Evolutionary conservation across 1,140 invertebrate genomes (phyloP).

Genomic region (Drosophila bipectinata): DNA sequence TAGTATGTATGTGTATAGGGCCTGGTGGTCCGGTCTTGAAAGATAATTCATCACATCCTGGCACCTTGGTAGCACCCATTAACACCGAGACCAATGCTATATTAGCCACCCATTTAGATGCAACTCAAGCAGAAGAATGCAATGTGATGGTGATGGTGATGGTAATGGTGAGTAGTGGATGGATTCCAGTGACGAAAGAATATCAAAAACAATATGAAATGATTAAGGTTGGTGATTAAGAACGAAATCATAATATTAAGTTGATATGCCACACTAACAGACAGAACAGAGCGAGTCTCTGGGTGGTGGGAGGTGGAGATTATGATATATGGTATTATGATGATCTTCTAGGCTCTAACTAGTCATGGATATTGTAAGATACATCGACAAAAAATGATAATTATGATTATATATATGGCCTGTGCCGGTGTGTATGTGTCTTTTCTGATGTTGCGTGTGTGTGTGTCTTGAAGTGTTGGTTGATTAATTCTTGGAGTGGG

Average conservation of each 20-base stretch:
- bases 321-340: conserved; percentile 19
- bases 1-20: conserved; percentile 10
- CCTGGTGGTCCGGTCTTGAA: conserved; percentile 19
- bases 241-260: conserved; percentile 12
- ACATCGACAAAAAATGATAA: conserved; percentile 36
- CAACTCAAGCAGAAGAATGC: conserved; percentile 69
- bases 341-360: conserved; percentile 40
- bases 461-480: conserved; percentile 17
- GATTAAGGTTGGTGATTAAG: not conserved
- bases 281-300: conserved; percentile 20
- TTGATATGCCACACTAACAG: conserved; percentile 49
- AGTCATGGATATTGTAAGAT: conserved; percentile 37
- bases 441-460: conserved; percentile 45
- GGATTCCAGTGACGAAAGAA: conserved; percentile 11
- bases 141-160: conserved; percentile 22
- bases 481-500: conserved; percentile 9
- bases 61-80: conserved; percentile 2
- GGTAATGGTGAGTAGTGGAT: not conserved
- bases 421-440: conserved; percentile 9
- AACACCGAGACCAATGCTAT: conserved; percentile 18
- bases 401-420: not conserved
- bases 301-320: conserved; percentile 8
- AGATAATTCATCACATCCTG: not conserved
- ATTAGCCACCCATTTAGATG: conserved; percentile 21
- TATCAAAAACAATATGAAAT: conserved; percentile 33